Percentiles rank a stretch among this genome's conserved stretches.
Conservation (phyloP, 2,113 vertebrate genomes). For the Furnarius figulus region DNA sequence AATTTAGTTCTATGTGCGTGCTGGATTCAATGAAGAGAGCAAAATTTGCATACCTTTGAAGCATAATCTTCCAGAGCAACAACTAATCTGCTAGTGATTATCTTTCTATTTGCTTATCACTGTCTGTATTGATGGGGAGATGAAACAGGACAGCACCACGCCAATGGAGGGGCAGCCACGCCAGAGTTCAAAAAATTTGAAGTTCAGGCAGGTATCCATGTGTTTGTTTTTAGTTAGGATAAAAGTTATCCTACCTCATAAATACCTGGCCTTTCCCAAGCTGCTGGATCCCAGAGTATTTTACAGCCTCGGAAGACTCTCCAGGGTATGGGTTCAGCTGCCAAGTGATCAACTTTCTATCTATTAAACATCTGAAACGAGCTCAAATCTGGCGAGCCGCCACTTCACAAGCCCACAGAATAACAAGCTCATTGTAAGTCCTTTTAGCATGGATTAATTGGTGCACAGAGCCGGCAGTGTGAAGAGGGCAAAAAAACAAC, state of each 20-base stretch:
- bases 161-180: background rate
- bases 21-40: constrained; percentile 8
- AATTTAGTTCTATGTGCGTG: background rate
- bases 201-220: background rate
- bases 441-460: constrained; percentile 34
- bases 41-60: constrained; percentile 61
- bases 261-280: background rate
- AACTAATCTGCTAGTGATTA: constrained; percentile 53
- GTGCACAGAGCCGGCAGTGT: background rate
- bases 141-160: background rate
- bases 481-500: constrained; percentile 15
- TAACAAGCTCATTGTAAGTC: background rate
- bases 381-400: background rate
- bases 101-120: constrained; percentile 14
- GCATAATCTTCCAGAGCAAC: constrained; percentile 34
- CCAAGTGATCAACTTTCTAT: constrained; percentile 54
- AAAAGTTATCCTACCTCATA: background rate
- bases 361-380: constrained; percentile 42
- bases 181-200: background rate
- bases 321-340: background rate
- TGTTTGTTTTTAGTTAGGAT: background rate
- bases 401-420: background rate
- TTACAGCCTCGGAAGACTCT: background rate
- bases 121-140: background rate
- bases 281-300: background rate